Percentiles rank a stretch among this genome's conserved stretches.
These are phyloP conservation scores for Ectemnius lituratus DNA, from an alignment of 2,888 invertebrate genomes.

Conservation along the genomic window DNA sequence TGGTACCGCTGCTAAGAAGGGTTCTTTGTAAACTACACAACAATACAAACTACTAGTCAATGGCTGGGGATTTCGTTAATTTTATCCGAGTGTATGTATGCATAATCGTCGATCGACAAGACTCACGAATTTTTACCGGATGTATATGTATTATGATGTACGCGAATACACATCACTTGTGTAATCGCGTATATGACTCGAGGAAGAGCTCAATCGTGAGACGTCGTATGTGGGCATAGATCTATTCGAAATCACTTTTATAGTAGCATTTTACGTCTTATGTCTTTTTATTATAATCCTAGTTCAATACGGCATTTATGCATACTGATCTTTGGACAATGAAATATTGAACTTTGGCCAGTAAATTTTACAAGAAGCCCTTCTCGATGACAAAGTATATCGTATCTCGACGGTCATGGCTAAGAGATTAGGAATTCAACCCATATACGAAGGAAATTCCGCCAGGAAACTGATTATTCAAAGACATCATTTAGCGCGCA, in stretches of 20 bases:
- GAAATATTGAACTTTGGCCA: constrained; percentile 42
- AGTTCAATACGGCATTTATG: constrained; percentile 32
- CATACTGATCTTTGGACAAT: constrained; percentile 31
- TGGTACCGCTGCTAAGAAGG: constrained; percentile 35
- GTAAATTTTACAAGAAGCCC: constrained; percentile 46
- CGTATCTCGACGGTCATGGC: constrained; percentile 27
- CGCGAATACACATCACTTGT: no score
- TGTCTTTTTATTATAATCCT: constrained; percentile 12
- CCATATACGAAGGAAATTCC: constrained; percentile 17
- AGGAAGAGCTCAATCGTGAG: no score
- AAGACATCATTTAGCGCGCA: constrained; percentile 43
- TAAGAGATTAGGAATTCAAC: constrained; percentile 29
- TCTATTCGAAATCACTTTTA: constrained; percentile 3
- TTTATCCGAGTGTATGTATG: constrained; percentile 34
- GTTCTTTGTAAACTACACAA: constrained; percentile 42
- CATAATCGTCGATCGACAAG: constrained; percentile 31
- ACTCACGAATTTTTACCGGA: neutral
- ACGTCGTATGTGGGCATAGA: neutral
- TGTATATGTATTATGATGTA: neutral
- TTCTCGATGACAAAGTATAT: constrained; percentile 32
- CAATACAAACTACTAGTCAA: constrained; percentile 43
- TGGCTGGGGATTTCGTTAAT: constrained; percentile 32
- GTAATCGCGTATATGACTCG: no score
- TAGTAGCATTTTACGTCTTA: no score
- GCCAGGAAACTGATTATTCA: constrained; percentile 17